Evolutionary conservation across 2,888 invertebrate genomes (phyloP), one percentile per base, ranked within the genome.

Genomic region (Thymelicus acteon): DNA sequence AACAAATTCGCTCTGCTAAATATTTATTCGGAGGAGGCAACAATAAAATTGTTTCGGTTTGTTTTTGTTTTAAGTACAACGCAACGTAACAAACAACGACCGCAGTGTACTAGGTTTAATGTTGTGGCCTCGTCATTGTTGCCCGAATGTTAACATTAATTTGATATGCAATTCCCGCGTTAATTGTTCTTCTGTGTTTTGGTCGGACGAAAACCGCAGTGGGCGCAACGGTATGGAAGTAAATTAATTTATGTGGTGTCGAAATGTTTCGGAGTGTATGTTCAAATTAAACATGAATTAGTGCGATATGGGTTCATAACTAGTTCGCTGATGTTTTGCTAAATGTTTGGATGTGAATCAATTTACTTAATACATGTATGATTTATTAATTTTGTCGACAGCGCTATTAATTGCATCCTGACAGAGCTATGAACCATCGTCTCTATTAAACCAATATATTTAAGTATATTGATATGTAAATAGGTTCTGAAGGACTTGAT

Each of bases 21-120:
- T 47, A 57, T 65, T 65, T 65, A 57, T 65, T 65, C 44, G 65
- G 57, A 24, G 5, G 31, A 54, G n/a, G 57, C 57, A 57, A 57
- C 57, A 65, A 65, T 65, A 57, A 57, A 65, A 65, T 19, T 57
- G 49, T 65, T 65, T 49, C 24, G 24, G n/a, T 7, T 57, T 57
- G 37, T 24, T 65, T 57, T 52, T 63, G 37, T 62, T 31, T 57
- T 57, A 37, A 57, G 37, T 57, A 57, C 57, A 57, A 57, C 31
- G 57, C 40, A 40, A 60, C n/a, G n/a, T n/a, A n/a, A n/a, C 31
- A 31, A 31, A n/a, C 37, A 47, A 5, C 31, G 15, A 48, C 31
- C 47, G 31, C 48, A 40, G 40, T 60, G 49, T 60, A 67, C 39
- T 52, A 39, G 19, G 15, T 60, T 60, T 19, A 67, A 52, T 67